Base-by-base conservation (phyloP, 2,113 vertebrate genomes). In the Ariopsis seemanni region DNA sequence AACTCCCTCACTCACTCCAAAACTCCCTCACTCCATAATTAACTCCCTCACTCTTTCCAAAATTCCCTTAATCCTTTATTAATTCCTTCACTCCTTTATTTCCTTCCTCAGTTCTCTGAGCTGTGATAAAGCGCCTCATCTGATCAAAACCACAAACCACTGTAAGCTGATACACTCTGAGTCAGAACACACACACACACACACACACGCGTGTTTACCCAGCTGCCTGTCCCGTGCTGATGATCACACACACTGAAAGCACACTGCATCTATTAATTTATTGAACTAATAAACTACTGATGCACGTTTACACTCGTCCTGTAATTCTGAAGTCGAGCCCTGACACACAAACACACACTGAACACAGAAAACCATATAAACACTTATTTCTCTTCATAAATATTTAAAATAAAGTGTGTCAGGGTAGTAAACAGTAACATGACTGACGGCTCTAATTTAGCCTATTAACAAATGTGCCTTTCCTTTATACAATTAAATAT, bases 151-250 rank as follows among this genome's bases (percentile, higher is more conserved):
- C 75, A 53, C 75, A 78, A 53, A 53, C 75, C 48, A 77, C 74
- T 52, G 74, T 52, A 77, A 77, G 20, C 75, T n/a, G 50, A 78
- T 78, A 52, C 22, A n/a, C 48, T 18, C n/a, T 67, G 63, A 12
- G 2, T 27, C 18, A 74, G 8, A 2, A 34, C 30, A 71, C 69
- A 72, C 69, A 72, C 69, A 71, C 69, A 72, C 69, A 72, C 69
- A 72, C 69, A 72, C 71, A 77, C 72, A 77, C 72, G 52, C 20
- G 2, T 42, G 79, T 82, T 62, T 82, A 22, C 55, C 22, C 79
- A 82, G 79, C 79, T 82, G 79, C 57, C 25, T 20, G 55, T 58
- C 53, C 79, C 30, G 3, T 7, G 5, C 27, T 82, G 79, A 82
- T 58, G 48, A 77, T 77, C 48, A 52, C 74, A 82, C 57, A 82